These are phyloP conservation scores for Oxyruncus cristatus DNA, from an alignment of 2,113 vertebrate species.

Conservation along the genomic window DNA sequence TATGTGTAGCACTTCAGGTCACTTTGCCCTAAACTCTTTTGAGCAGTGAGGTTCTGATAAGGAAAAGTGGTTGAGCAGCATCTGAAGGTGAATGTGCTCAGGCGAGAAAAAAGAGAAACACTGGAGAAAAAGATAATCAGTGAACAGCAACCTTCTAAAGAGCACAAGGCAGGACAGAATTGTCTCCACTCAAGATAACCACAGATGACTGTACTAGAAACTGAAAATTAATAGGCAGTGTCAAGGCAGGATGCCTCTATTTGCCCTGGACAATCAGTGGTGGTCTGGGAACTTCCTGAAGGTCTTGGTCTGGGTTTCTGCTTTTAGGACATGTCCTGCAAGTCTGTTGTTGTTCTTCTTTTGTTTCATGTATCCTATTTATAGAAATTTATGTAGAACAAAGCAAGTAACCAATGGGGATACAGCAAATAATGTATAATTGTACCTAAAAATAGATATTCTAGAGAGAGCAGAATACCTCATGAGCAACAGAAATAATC, in stretches of 20 bases:
- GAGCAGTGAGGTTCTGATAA: background rate
- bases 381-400: slow-evolving; percentile 13
- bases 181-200: background rate
- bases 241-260: background rate
- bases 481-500: background rate
- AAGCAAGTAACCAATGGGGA: background rate
- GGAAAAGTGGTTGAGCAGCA: background rate
- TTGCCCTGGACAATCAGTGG: background rate
- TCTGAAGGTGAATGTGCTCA: background rate
- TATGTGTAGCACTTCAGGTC: background rate
- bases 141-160: background rate
- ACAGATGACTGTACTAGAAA: background rate
- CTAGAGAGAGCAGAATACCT: background rate
- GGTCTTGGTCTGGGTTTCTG: background rate
- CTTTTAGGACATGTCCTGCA: background rate
- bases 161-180: background rate
- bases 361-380: slow-evolving; percentile 27
- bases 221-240: background rate
- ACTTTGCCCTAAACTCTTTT: background rate
- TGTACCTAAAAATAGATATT: background rate
- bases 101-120: background rate
- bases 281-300: slow-evolving; percentile 44
- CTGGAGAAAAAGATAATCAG: background rate
- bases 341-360: slow-evolving; percentile 7
- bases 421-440: background rate